phyloP scores from a whole-genome alignment of 2,888 invertebrate species.

The Drosophila planitibia region DNA sequence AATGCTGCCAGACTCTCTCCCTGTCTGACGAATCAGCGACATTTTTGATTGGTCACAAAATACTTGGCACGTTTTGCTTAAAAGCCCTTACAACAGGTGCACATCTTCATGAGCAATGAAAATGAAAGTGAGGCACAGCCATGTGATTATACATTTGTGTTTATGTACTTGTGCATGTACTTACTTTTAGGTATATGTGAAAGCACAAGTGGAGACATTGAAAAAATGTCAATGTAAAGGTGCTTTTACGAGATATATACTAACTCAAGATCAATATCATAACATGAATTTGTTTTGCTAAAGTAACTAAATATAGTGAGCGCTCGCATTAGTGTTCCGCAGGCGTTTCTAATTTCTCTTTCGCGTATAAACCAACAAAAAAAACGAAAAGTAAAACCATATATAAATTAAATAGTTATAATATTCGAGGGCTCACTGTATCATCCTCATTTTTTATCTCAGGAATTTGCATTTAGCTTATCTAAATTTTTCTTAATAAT shows the following conservation, averaged over 20 bases:
- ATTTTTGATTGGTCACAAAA: slow-evolving; percentile 37
- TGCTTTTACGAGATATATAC: neutral
- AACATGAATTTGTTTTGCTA: neutral
- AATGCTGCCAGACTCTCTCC: slow-evolving; percentile 19
- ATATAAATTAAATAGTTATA: neutral
- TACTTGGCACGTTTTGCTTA: slow-evolving; percentile 44
- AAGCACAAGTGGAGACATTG: slow-evolving; percentile 7
- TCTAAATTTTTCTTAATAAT: neutral
- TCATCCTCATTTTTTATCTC: neutral
- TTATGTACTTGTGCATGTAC: neutral
- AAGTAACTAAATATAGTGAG: neutral
- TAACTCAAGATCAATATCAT: slow-evolving; percentile 3
- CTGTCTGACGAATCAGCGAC: neutral
- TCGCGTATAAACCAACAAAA: neutral
- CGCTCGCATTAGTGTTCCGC: neutral
- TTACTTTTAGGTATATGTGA: neutral
- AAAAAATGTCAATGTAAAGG: slow-evolving; percentile 31
- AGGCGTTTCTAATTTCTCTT: neutral
- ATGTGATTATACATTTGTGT: neutral
- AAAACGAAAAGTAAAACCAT: neutral
- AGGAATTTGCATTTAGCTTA: neutral
- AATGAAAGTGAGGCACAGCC: slow-evolving; percentile 29
- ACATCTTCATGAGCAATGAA: slow-evolving; percentile 23
- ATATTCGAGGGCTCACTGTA: neutral
- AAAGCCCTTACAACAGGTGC: slow-evolving; percentile 25